phyloP scores from a whole-genome alignment of 2,797 vertebrate species.

The Sternotherus odoratus region DNA sequence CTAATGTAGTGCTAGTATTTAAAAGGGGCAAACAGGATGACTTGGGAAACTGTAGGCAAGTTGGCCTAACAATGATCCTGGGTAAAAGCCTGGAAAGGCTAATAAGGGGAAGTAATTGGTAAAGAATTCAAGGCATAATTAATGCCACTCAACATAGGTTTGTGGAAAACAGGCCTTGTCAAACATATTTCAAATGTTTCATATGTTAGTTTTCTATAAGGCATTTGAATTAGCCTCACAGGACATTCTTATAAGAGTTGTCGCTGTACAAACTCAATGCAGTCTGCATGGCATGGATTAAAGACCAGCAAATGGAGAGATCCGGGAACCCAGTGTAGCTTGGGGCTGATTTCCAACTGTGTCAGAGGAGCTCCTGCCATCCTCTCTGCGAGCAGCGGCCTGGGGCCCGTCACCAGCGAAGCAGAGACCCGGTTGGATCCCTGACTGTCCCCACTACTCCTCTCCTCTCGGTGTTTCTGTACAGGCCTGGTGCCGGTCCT shows the following conservation, averaged over 20 bases:
- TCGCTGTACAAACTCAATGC: not conserved
- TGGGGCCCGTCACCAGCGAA: not conserved
- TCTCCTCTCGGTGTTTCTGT: not conserved
- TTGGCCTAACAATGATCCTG: not conserved
- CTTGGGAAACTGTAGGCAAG: not conserved
- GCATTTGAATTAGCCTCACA: not conserved
- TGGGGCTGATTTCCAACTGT: no score
- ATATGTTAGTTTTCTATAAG: not conserved
- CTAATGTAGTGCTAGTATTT: fast-evolving
- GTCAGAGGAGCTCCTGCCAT: not conserved
- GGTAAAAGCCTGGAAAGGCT: not conserved
- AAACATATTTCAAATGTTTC: no score
- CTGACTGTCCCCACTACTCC: not conserved
- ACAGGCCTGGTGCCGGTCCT: no score
- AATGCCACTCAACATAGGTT: no score
- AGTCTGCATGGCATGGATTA: not conserved
- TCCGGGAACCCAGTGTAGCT: no score
- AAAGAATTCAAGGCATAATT: no score
- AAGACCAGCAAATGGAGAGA: not conserved
- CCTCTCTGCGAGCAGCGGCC: not conserved
- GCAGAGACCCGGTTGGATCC: not conserved
- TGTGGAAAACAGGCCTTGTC: no score
- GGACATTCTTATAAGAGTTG: not conserved
- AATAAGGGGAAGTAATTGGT: no score
- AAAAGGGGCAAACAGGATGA: not conserved